Conservation (phyloP, 1,140 invertebrate species). For the Hesperophylax magnus region DNA sequence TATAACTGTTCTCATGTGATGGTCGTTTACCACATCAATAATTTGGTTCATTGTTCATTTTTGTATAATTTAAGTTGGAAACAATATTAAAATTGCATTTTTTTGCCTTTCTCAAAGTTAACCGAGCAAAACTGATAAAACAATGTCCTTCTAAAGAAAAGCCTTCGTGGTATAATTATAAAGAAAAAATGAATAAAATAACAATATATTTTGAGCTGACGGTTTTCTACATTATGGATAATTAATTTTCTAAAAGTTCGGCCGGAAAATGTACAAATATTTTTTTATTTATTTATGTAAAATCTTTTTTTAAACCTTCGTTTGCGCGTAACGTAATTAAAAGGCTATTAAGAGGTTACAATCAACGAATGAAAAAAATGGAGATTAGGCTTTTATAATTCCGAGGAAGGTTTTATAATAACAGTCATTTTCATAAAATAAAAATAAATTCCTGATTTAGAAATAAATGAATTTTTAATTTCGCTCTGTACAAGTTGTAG, state of each 20-base stretch:
- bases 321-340: slow-evolving; percentile 29
- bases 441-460: neutral
- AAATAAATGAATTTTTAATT: neutral
- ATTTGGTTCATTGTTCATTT: no score
- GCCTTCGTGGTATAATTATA: neutral
- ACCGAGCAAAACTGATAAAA: no score
- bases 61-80: no score
- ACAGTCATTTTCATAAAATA: neutral
- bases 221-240: neutral
- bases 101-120: no score
- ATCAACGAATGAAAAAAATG: slow-evolving; percentile 4
- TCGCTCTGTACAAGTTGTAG: neutral
- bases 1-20: no score
- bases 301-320: neutral
- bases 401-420: neutral
- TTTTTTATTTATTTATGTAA: neutral
- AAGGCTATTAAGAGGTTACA: slow-evolving; percentile 6
- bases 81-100: no score
- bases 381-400: neutral
- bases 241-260: slow-evolving; percentile 2
- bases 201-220: neutral
- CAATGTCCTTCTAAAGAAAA: no score
- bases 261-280: neutral
- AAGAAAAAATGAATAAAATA: slow-evolving; percentile 4
- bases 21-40: no score